Base-by-base conservation (phyloP, 1,140 invertebrate genomes). In the Tetramorium alpestre region DNA sequence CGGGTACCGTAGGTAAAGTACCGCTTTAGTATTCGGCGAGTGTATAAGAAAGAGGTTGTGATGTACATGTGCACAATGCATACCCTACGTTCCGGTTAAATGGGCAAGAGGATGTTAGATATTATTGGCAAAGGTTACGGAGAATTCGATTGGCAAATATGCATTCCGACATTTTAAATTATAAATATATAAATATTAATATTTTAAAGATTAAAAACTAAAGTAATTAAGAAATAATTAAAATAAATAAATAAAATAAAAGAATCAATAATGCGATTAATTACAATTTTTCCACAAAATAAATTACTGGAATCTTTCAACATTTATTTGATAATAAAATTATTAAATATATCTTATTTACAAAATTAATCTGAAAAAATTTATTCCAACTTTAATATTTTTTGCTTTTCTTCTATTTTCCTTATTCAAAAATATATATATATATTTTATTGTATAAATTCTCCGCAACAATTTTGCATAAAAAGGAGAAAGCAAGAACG, bases 21-120 rank as follows among this genome's bases (percentile, higher is more conserved):
- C 69, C 80, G 80, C 80, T 82, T 82, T 44, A 51, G 51, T 58
- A 72, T 72, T 73, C 80, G 78, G 49, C 64, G 38, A 69, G 44
- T 22, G 3, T 25, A 25, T 58, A 18, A 51, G 62, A 62, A 67
- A 11, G 49, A 70, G 77, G 25, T 41, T 67, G 33, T 67, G 54
- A 76, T 60, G 38, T 51, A 51, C 47, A 7, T 18, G 18, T 0
- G 7, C 28, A 64, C 25, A 64, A 44, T 77, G 41, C 33, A 73
- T 41, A 76, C 38, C 41, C 28, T 22, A 18, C 47, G 28, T 38
- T 67, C 28, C 77, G 62, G 4, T 56, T 7, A 58, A 81, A 58
- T 16, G 33, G 25, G 6, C 56, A n/a, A 47, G 22, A 41, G 28
- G 54, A 56, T 44, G 41, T 44, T 44, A 16, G 60, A 65, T 22